Evolutionary conservation across 2,797 vertebrate species (phyloP).

Genomic region (Ctenopoma kingsleyae): DNA sequence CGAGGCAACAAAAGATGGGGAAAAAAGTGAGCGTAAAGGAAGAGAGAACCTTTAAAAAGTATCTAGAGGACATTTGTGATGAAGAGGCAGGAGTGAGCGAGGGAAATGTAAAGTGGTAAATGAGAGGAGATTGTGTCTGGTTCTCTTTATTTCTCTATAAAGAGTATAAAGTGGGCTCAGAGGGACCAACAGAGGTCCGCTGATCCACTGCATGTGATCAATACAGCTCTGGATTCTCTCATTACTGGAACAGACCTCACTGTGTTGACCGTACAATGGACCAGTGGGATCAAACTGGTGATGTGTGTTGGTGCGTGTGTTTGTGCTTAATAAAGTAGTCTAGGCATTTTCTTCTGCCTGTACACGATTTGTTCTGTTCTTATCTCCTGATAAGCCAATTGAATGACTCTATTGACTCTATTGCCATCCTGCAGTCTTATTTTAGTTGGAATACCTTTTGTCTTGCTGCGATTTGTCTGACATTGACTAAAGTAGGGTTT

Average conservation of each 20-base stretch:
- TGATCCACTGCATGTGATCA: slow-evolving; percentile 79
- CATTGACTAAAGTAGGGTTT: background rate
- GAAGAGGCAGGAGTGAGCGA: slow-evolving; percentile 24
- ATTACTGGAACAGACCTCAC: slow-evolving; percentile 74
- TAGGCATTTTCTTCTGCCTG: background rate
- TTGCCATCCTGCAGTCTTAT: background rate
- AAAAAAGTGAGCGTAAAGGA: background rate
- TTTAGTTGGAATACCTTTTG: background rate
- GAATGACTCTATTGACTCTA: background rate
- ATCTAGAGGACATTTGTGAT: slow-evolving; percentile 45
- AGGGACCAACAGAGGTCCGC: slow-evolving; percentile 78
- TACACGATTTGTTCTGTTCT: background rate
- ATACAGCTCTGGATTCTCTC: slow-evolving; percentile 75
- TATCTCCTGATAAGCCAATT: background rate
- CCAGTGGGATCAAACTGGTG: slow-evolving; percentile 47
- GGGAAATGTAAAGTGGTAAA: slow-evolving; percentile 61
- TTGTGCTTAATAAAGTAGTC: slow-evolving; percentile 31
- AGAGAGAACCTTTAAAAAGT: slow-evolving; percentile 44
- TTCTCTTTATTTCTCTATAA: slow-evolving; percentile 19
- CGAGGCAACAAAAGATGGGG: slow-evolving; percentile 51
- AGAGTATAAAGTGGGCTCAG: slow-evolving; percentile 76
- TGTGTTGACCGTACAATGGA: slow-evolving; percentile 72
- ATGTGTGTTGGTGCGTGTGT: slow-evolving; percentile 34
- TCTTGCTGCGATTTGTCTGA: background rate
- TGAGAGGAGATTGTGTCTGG: slow-evolving; percentile 54